Conservation (phyloP, 2,797 vertebrate genomes). For the Microcaecilia unicolor region DNA sequence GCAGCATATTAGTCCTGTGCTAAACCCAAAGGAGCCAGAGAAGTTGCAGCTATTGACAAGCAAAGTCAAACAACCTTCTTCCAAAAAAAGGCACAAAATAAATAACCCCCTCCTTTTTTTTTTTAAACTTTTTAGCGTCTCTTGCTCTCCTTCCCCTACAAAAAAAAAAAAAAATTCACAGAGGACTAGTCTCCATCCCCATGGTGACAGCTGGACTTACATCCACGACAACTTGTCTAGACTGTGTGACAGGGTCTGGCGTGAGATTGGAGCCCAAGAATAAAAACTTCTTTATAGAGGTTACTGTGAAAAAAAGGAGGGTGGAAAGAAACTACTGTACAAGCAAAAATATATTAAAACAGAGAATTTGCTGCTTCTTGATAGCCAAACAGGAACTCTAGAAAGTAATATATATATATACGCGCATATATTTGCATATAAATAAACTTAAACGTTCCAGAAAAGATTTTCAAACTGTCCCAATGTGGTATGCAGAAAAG, state of each 20-base stretch:
- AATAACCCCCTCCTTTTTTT: conserved; percentile 29
- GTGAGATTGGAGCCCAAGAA: conserved; percentile 63
- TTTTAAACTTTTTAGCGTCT: conserved; percentile 1
- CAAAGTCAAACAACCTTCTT: conserved; percentile 36
- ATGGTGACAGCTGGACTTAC: conserved; percentile 76
- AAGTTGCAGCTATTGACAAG: no score
- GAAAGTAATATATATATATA: no score
- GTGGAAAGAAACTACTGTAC: no score
- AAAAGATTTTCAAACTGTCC: no score
- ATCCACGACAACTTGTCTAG: conserved; percentile 68
- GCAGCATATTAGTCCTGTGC: conserved; percentile 14
- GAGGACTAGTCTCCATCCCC: conserved; percentile 74
- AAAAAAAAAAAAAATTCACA: conserved; percentile 61
- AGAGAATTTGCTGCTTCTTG: no score
- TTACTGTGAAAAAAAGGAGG: conserved; percentile 13
- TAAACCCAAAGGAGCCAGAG: neutral
- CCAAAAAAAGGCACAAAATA: no score
- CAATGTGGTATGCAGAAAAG: no score
- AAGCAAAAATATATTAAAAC: no score
- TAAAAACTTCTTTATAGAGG: conserved; percentile 50
- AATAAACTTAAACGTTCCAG: no score
- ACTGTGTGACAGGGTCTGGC: conserved; percentile 68
- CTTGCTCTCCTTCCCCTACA: conserved; percentile 38
- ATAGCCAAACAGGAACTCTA: no score
- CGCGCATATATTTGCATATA: no score